phyloP scores from a whole-genome alignment of 2,888 invertebrate species.

The Leptopilina syphax region DNA sequence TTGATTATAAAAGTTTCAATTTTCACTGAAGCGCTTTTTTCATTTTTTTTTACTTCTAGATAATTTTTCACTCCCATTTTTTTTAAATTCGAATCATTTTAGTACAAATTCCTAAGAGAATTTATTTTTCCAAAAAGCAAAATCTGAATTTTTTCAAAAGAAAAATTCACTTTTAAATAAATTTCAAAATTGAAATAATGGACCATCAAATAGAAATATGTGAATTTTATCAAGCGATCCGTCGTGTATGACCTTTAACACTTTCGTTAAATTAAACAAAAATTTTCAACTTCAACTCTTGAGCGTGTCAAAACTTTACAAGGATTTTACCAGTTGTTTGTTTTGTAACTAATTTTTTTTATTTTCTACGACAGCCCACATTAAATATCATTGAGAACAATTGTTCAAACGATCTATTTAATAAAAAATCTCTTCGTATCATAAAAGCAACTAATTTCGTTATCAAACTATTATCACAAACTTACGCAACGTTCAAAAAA shows the following conservation, averaged over 20 bases:
- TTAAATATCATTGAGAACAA: background rate
- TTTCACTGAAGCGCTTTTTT: no score
- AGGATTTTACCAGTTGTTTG: slow-evolving; percentile 4
- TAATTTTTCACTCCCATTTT: no score
- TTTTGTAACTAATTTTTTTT: background rate
- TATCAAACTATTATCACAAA: background rate
- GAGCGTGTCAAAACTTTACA: slow-evolving; percentile 9
- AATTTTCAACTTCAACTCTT: background rate
- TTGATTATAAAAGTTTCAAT: no score
- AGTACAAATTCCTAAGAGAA: no score
- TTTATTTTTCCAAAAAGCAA: no score
- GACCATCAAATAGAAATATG: no score
- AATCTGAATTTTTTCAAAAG: no score
- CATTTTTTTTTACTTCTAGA: no score
- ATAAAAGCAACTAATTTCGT: background rate
- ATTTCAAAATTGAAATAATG: no score
- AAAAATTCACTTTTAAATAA: no score
- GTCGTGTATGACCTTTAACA: background rate
- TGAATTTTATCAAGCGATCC: background rate
- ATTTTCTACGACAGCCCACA: background rate
- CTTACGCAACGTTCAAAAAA: no score
- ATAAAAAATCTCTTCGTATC: background rate
- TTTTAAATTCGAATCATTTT: no score
- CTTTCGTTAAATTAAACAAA: background rate
- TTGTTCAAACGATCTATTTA: slow-evolving; percentile 6